Percentiles rank a stretch among this genome's conserved stretches.
Conservation (phyloP, 1,140 invertebrate genomes). For the Lerema accius region DNA sequence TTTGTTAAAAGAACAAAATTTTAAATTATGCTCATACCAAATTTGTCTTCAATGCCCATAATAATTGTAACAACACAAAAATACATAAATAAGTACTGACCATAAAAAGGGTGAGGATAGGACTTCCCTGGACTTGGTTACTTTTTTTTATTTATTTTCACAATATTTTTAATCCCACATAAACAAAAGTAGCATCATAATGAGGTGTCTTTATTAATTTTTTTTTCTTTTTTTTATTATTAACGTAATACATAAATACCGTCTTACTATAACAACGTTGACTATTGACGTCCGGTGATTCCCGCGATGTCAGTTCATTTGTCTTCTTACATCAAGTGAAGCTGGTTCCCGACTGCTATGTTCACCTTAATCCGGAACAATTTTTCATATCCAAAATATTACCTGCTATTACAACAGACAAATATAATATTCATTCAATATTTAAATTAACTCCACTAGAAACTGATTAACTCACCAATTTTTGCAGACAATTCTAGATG, state of each 20-base stretch:
- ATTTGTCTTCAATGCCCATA: too few species aligned
- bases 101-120: slow-evolving; percentile 41
- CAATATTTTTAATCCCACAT: slow-evolving; percentile 55
- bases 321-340: too few species aligned
- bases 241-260: slow-evolving; percentile 79
- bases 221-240: too few species aligned
- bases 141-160: slow-evolving; percentile 45
- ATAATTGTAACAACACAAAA: not conserved
- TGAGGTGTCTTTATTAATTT: slow-evolving; percentile 56
- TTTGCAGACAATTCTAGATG: slow-evolving; percentile 33
- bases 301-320: not conserved
- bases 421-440: slow-evolving; percentile 41
- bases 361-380: not conserved
- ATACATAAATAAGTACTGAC: slow-evolving; percentile 47
- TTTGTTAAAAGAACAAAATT: too few species aligned
- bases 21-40: too few species aligned
- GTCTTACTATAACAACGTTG: slow-evolving; percentile 77
- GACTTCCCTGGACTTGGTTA: slow-evolving; percentile 54
- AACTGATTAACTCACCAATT: slow-evolving; percentile 70
- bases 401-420: slow-evolving; percentile 61
- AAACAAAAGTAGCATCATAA: slow-evolving; percentile 50
- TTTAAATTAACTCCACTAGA: slow-evolving; percentile 48
- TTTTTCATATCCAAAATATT: slow-evolving; percentile 43
- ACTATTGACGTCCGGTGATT: slow-evolving; percentile 37
- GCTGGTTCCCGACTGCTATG: too few species aligned